Conservation (phyloP, 2,888 invertebrate genomes). For the Eupithecia subumbrata region DNA sequence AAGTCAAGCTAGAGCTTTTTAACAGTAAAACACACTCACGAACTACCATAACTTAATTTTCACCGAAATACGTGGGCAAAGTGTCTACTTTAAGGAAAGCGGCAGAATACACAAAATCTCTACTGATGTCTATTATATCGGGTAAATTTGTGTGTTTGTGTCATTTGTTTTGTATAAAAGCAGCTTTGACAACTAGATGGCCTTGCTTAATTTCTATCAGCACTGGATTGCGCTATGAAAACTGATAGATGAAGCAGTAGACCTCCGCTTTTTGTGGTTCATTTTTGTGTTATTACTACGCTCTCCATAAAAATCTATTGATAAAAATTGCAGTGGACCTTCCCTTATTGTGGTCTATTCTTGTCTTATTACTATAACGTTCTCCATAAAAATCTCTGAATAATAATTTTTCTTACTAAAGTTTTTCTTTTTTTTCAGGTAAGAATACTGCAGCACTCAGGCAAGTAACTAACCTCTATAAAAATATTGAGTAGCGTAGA, state of each 20-base stretch:
- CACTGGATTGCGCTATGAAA: not conserved
- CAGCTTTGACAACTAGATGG: not conserved
- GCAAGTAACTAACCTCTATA: conserved; percentile 5
- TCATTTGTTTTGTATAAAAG: not conserved
- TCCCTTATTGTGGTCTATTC: not conserved
- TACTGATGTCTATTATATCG: not conserved
- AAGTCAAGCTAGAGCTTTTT: no score
- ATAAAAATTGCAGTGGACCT: not conserved
- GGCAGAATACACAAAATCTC: not conserved
- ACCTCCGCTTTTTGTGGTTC: not conserved
- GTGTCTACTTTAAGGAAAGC: conserved; percentile 18
- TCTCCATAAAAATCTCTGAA: not conserved
- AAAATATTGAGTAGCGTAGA: conserved; percentile 12
- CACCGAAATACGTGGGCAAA: conserved; percentile 21
- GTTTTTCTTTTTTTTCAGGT: conserved; percentile 35
- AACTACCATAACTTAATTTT: conserved; percentile 24
- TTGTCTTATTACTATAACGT: not conserved
- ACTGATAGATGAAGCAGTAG: not conserved
- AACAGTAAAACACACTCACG: not conserved
- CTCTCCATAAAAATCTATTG: not conserved
- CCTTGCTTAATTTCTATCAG: not conserved
- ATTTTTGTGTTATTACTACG: not conserved
- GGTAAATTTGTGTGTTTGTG: not conserved
- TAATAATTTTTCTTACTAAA: conserved; percentile 8
- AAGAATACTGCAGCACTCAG: conserved; percentile 16